phyloP scores from a whole-genome alignment of 2,888 invertebrate species.

The Xylota segnis region DNA sequence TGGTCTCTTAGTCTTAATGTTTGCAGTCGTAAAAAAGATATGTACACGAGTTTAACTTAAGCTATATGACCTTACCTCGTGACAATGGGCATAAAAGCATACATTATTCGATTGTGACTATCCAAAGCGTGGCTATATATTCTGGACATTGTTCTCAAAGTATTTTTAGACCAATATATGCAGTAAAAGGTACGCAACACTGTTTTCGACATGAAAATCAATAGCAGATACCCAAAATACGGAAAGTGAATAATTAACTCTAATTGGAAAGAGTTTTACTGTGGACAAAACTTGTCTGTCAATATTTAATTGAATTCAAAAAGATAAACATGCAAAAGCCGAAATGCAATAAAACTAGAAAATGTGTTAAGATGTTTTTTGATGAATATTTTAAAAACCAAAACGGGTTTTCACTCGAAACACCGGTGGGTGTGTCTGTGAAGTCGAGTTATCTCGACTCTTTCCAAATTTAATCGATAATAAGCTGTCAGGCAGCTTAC shows the following conservation, averaged over 20 bases:
- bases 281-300: neutral
- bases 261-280: neutral
- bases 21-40: neutral
- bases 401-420: neutral
- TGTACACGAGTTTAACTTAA: neutral
- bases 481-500: neutral
- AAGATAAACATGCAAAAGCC: neutral
- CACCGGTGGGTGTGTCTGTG: constrained; percentile 4
- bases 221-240: neutral
- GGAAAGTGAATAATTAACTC: constrained; percentile 1
- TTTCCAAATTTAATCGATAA: neutral
- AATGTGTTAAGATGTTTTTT: neutral
- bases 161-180: neutral
- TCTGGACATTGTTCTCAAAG: neutral
- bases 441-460: neutral
- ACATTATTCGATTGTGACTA: neutral
- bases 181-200: neutral
- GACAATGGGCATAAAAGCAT: neutral
- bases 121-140: neutral
- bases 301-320: neutral
- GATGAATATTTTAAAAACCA: neutral
- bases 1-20: neutral
- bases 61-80: neutral
- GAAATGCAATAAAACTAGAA: neutral
- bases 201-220: neutral